A percentile compares a stretch with the other conserved stretches of the same genome.
phyloP scores from a whole-genome alignment of 2,888 invertebrate genomes.

The Apotomis capreana region DNA sequence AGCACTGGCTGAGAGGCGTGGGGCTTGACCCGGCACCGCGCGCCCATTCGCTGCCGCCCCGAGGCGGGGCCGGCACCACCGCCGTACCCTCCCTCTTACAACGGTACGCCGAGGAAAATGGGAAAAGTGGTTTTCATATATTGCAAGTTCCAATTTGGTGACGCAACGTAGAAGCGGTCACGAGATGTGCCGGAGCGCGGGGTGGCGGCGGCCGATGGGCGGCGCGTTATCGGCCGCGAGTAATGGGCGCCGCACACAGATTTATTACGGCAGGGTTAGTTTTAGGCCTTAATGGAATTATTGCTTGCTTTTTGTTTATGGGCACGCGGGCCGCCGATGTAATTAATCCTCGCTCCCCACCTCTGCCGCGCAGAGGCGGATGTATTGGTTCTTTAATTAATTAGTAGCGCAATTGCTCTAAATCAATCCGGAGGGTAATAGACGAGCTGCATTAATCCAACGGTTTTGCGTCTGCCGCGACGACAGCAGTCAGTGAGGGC shows the following conservation, averaged over 20 bases:
- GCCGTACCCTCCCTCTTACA: constrained; percentile 30
- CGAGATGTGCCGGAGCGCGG: constrained; percentile 44
- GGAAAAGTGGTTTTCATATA: constrained; percentile 59
- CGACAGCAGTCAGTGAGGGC: constrained; percentile 6
- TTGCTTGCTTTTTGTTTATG: constrained; percentile 65
- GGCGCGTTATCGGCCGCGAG: constrained; percentile 55
- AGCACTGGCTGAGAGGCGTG: constrained; percentile 56
- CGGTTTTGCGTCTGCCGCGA: constrained; percentile 26
- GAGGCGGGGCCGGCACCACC: constrained; percentile 45
- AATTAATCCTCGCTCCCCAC: constrained; percentile 50
- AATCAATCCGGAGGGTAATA: constrained; percentile 52
- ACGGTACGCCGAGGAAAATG: constrained; percentile 48
- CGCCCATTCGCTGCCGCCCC: constrained; percentile 44
- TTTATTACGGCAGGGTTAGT: constrained; percentile 64
- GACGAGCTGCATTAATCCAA: constrained; percentile 46
- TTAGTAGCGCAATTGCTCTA: constrained; percentile 52
- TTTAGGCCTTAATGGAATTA: constrained; percentile 72
- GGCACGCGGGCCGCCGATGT: constrained; percentile 47
- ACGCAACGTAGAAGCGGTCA: constrained; percentile 42
- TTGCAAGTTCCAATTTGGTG: constrained; percentile 42
- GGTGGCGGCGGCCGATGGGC: constrained; percentile 44
- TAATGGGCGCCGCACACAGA: constrained; percentile 59
- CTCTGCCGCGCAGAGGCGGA: constrained; percentile 43
- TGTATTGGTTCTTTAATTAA: constrained; percentile 55
- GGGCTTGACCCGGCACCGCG: constrained; percentile 47